A percentile compares a stretch with the other conserved stretches of the same genome.
Evolutionary conservation across 2,888 invertebrate genomes (phyloP).

Genomic region (Drosophila picticornis): DNA sequence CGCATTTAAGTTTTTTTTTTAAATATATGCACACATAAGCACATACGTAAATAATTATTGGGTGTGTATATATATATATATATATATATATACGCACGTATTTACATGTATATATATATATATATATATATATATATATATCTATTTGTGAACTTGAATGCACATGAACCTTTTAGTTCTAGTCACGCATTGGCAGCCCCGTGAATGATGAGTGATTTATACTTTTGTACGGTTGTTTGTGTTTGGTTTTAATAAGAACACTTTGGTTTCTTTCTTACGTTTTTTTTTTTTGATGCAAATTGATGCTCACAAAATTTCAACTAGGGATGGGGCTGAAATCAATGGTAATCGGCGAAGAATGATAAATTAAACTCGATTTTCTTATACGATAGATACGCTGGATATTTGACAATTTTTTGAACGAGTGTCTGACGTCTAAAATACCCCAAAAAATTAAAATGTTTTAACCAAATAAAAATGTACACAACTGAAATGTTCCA

Average conservation of each 20-base stretch:
- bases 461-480: not conserved
- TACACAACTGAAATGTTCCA: not conserved
- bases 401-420: conserved; percentile 44
- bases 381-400: conserved; percentile 37
- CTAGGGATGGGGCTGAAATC: conserved; percentile 43
- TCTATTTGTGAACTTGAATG: conserved; percentile 29
- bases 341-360: conserved; percentile 38
- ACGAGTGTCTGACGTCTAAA: conserved; percentile 31
- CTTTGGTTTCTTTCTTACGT: conserved; percentile 55
- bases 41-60: conserved; percentile 2
- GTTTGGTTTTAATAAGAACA: conserved; percentile 16
- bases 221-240: conserved; percentile 23
- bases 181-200: conserved; percentile 7
- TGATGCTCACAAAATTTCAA: conserved; percentile 57
- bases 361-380: conserved; percentile 39
- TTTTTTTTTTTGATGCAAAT: conserved; percentile 58
- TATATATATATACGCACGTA: not conserved
- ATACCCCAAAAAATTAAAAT: conserved; percentile 3
- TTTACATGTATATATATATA: conserved; percentile 7
- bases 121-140: conserved; percentile 12
- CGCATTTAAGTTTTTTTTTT: conserved; percentile 2
- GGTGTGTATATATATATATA: conserved; percentile 18
- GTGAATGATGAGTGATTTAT: not conserved
- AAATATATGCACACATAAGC: conserved; percentile 1
- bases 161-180: conserved; percentile 40